These are phyloP conservation scores for Drosophila hamatofila DNA, from an alignment of 2,888 invertebrate genomes.

Conservation along the genomic window DNA sequence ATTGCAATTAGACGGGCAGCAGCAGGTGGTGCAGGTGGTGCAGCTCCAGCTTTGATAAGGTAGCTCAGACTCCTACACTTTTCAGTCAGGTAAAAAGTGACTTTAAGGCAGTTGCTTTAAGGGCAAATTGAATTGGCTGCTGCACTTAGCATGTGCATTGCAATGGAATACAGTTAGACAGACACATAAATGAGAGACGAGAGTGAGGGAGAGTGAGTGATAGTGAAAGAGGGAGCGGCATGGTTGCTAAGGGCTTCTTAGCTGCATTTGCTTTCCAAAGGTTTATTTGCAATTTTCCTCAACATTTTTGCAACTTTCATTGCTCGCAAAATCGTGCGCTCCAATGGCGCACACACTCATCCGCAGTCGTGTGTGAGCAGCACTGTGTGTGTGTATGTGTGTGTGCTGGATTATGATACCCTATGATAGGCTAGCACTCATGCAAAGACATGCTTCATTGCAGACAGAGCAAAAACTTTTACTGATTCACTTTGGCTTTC, in stretches of 20 bases:
- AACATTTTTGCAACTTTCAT: constrained; percentile 24
- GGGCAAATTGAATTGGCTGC: constrained; percentile 69
- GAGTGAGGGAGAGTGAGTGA: background rate
- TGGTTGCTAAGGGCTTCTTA: constrained; percentile 37
- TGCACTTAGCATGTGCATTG: constrained; percentile 69
- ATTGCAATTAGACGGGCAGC: constrained; percentile 61
- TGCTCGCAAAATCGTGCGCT: constrained; percentile 40
- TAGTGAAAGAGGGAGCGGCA: background rate
- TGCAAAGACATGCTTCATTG: background rate
- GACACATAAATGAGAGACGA: background rate
- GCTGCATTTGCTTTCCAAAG: constrained; percentile 29
- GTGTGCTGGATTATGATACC: constrained; percentile 16
- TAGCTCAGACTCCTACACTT: background rate
- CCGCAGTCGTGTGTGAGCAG: constrained; percentile 7
- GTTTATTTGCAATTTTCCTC: constrained; percentile 53
- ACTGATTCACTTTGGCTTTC: background rate
- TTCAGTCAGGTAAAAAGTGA: background rate
- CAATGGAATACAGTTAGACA: constrained; percentile 19
- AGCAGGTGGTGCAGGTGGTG: constrained; percentile 3
- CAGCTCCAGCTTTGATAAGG: constrained; percentile 2
- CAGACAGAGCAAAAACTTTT: background rate
- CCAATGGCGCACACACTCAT: constrained; percentile 9
- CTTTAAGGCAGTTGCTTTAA: constrained; percentile 48
- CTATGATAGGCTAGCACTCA: constrained; percentile 2
- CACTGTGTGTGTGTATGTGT: constrained; percentile 2